A percentile compares a stretch with the other conserved stretches of the same genome.
These are phyloP conservation scores for Anhinga anhinga DNA, from an alignment of 2,113 vertebrate species.

Conservation along the genomic window DNA sequence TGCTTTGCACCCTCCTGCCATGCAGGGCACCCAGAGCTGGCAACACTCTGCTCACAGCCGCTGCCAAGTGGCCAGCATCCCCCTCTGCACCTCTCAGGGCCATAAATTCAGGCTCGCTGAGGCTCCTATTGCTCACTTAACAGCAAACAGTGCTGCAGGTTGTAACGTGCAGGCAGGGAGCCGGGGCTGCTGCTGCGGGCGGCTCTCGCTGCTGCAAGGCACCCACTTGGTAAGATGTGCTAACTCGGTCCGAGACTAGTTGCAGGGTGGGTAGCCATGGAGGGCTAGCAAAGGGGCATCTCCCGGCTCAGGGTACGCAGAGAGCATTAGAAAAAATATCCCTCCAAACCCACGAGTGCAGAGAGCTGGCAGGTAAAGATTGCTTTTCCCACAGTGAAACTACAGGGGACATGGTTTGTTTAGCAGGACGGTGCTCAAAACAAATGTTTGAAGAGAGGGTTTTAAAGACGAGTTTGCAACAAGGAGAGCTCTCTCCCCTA, in stretches of 20 bases:
- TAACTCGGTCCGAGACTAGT: background rate
- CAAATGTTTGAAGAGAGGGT: background rate
- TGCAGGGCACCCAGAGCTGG: accelerated
- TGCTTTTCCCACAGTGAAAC: background rate
- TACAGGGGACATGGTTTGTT: background rate
- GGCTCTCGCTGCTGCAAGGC: background rate
- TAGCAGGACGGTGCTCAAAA: background rate
- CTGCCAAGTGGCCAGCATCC: background rate
- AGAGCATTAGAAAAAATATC: background rate
- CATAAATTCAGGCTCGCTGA: background rate
- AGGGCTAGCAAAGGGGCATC: background rate
- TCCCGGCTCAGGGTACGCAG: background rate
- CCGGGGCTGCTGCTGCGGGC: background rate
- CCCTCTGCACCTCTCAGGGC: background rate
- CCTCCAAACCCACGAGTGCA: background rate
- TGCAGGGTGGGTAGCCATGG: background rate
- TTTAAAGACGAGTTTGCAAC: background rate
- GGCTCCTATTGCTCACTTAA: background rate
- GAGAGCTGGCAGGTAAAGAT: background rate
- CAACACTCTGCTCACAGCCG: background rate
- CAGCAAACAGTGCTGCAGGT: background rate
- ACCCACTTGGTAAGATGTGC: background rate
- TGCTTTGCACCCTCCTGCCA: background rate
- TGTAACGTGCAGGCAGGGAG: background rate
- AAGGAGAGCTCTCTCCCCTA: background rate